phyloP scores from a whole-genome alignment of 2,888 invertebrate genomes.

The Ephialtes manifestator region DNA sequence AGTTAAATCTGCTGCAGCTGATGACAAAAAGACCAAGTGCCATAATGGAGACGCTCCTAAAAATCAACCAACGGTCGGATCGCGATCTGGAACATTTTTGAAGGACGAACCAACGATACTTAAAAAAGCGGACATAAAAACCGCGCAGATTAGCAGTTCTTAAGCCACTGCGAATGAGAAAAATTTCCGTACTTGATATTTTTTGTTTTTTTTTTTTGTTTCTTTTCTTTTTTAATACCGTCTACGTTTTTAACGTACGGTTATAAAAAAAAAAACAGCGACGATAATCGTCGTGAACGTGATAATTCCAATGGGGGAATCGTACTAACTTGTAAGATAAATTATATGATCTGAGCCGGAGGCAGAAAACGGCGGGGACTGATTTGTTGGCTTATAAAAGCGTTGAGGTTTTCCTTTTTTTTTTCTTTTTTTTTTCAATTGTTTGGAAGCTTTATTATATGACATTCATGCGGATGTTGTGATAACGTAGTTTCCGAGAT shows the following conservation, averaged over 20 bases:
- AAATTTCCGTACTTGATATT: not conserved
- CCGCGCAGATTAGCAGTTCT: slow-evolving; percentile 80
- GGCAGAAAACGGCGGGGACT: slow-evolving; percentile 24
- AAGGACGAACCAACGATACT: slow-evolving; percentile 91
- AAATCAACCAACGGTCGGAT: slow-evolving; percentile 85
- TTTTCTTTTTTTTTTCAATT: not conserved
- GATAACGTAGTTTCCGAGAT: slow-evolving; percentile 45
- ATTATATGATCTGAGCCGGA: slow-evolving; percentile 45
- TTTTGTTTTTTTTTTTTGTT: not conserved
- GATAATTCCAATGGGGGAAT: slow-evolving; percentile 76
- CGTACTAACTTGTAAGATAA: slow-evolving; percentile 73
- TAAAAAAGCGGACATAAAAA: slow-evolving; percentile 85
- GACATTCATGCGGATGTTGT: slow-evolving; percentile 43
- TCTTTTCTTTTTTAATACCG: not conserved
- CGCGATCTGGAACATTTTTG: slow-evolving; percentile 91
- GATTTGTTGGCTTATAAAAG: slow-evolving; percentile 8
- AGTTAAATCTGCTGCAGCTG: slow-evolving; percentile 68
- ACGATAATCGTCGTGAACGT: slow-evolving; percentile 71
- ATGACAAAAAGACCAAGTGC: slow-evolving; percentile 81
- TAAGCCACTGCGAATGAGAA: slow-evolving; percentile 69
- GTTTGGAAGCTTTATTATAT: slow-evolving; percentile 15
- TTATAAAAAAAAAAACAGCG: slow-evolving; percentile 26
- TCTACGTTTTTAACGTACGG: slow-evolving; percentile 9
- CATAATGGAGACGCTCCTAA: slow-evolving; percentile 80
- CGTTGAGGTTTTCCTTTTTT: not conserved